Base-by-base conservation (phyloP, 2,888 invertebrate species). In the Orthosia cruda region DNA sequence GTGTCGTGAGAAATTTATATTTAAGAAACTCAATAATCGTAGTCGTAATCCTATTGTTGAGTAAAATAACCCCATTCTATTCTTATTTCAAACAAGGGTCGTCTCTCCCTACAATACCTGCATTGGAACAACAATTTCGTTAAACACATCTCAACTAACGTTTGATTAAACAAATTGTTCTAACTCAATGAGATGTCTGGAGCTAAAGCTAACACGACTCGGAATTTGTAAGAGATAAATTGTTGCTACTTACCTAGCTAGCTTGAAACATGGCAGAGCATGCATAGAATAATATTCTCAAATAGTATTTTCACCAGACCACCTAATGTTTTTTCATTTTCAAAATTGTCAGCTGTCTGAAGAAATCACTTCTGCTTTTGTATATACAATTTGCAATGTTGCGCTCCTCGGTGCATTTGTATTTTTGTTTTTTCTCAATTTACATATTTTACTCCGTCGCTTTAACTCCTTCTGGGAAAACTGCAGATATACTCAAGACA, bases 401-500 rank as follows among this genome's bases (percentile, higher is more conserved):
- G 55, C 63, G 49, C 59, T 50, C 50, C 54, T 84, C n/a, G 9
- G 18, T 40, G 81, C 55, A 67, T 66, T 73, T 68, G 47, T 84
- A 64, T 67, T 66, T 64, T 59, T 73, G 65, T 70, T 71, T 74
- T 81, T 69, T 81, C 49, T 54, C 15, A 32, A 84, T 81, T 75
- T 82, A 75, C 81, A 85, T 85, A 82, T 82, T 74, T 68, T 68
- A 63, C 32, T 71, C 45, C 23, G 65, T 65, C 57, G 67, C 58
- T 74, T 74, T 68, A 68, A 81, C 70, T 84, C 61, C 32, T 52
- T 55, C 13, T 12, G 54, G 58, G 69, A 62, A 71, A 84, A 70
- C 65, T 69, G 54, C 57, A 66, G 20, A 57, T 49, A 66, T 49
- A 52, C 50, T 59, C 40, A 55, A 67, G 59, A 73, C 45, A 72